Percentiles rank a stretch among this genome's conserved stretches.
These are phyloP conservation scores for Andrena marginata DNA, from an alignment of 2,888 invertebrate species.

Conservation along the genomic window DNA sequence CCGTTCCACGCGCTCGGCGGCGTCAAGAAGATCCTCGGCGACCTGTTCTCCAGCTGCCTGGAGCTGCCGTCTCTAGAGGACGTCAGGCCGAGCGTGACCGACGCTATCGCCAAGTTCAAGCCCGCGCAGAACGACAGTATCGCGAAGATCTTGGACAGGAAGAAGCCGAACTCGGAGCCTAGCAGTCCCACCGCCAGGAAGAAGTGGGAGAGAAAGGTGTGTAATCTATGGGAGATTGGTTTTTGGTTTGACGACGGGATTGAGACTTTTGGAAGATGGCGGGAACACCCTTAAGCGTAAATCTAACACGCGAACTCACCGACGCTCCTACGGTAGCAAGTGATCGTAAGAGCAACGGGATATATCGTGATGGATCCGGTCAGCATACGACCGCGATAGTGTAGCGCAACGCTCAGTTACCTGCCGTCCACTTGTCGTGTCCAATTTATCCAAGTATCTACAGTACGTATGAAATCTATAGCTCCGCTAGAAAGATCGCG, in stretches of 20 bases:
- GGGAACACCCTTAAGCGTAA: no score
- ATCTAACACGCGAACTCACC: no score
- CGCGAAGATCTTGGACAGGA: conserved; percentile 82
- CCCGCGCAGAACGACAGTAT: conserved; percentile 82
- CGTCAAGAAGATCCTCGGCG: conserved; percentile 91
- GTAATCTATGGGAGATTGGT: conserved; percentile 11
- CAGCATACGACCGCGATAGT: conserved; percentile 8
- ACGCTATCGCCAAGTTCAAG: conserved; percentile 83
- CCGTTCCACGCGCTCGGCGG: conserved; percentile 92
- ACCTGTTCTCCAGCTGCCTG: conserved; percentile 91
- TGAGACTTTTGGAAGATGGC: not conserved
- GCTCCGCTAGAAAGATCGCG: not conserved
- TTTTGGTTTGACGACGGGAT: not conserved
- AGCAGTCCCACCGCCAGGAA: conserved; percentile 84
- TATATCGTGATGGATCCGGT: conserved; percentile 2
- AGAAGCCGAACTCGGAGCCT: conserved; percentile 83
- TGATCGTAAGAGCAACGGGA: not conserved
- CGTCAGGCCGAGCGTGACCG: conserved; percentile 86
- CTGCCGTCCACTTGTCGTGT: not conserved
- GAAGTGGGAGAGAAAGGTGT: conserved; percentile 84
- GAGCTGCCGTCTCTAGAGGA: conserved; percentile 90
- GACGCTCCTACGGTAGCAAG: not conserved
- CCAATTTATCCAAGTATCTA: conserved; percentile 2
- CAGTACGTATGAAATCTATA: not conserved
- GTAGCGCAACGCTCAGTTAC: not conserved